phyloP scores from a whole-genome alignment of 2,888 invertebrate genomes.

The Gerris lacustris region DNA sequence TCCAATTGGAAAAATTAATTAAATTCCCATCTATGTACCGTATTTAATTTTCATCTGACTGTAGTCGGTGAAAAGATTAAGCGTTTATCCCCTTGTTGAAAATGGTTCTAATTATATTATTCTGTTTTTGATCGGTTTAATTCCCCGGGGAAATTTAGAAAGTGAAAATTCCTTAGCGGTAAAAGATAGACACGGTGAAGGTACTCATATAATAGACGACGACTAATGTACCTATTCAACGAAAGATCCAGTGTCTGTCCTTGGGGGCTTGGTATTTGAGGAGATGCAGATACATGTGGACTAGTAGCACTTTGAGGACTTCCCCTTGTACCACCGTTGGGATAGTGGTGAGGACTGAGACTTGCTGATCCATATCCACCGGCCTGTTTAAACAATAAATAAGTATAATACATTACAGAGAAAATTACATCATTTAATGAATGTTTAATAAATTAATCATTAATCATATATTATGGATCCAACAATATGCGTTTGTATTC shows the following conservation, averaged over 20 bases:
- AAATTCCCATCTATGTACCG: too few species aligned
- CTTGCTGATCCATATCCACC: conserved; percentile 53
- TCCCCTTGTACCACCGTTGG: conserved; percentile 37
- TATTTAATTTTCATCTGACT: too few species aligned
- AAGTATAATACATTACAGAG: neutral
- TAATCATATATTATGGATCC: neutral
- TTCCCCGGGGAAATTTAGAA: too few species aligned
- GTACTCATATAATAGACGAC: neutral
- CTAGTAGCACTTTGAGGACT: conserved; percentile 77
- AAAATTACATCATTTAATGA: conserved; percentile 1
- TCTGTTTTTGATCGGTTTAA: too few species aligned
- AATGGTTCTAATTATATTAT: too few species aligned
- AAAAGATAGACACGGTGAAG: too few species aligned
- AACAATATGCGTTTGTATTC: neutral
- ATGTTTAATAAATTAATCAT: neutral
- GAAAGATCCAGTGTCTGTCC: conserved; percentile 82
- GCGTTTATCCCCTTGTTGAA: too few species aligned
- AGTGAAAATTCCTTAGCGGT: too few species aligned
- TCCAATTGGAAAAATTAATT: too few species aligned
- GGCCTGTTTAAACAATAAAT: conserved; percentile 44
- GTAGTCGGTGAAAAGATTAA: too few species aligned
- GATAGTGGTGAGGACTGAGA: conserved; percentile 49
- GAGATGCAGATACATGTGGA: conserved; percentile 71
- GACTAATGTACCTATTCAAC: conserved; percentile 57
- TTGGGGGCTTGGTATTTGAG: conserved; percentile 82